Conservation (phyloP, 2,797 vertebrate genomes). For the Phoxinus dragarum region DNA sequence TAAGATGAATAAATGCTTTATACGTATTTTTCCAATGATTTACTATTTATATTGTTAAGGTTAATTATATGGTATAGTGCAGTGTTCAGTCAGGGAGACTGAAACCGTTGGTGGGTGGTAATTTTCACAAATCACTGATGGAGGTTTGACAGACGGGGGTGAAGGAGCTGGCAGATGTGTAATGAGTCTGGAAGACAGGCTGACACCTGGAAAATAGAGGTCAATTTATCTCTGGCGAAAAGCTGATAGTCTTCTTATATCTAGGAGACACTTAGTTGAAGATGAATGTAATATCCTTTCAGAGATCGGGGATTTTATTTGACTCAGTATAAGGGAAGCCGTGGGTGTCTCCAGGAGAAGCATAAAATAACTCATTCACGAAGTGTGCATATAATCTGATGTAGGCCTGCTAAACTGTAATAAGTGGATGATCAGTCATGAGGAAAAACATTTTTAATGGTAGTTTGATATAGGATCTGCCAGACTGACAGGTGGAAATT, state of each 20-base stretch:
- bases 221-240: slow-evolving; percentile 37
- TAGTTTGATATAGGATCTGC: not conserved
- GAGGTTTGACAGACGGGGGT: slow-evolving; percentile 15
- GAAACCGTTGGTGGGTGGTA: not conserved
- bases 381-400: not conserved
- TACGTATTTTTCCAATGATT: not conserved
- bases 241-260: slow-evolving; percentile 24
- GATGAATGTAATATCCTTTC: slow-evolving; percentile 39
- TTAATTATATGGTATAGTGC: not conserved
- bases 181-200: slow-evolving; percentile 22
- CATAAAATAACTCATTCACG: not conserved
- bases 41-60: not conserved
- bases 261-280: slow-evolving; percentile 15
- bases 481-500: not conserved
- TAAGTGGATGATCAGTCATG: not conserved
- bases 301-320: slow-evolving; percentile 22
- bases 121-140: slow-evolving; percentile 9
- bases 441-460: not conserved
- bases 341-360: slow-evolving; percentile 6
- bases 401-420: not conserved
- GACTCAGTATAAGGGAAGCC: slow-evolving; percentile 3
- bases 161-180: slow-evolving; percentile 13
- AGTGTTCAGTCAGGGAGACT: too few relatives aligned
- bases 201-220: slow-evolving; percentile 53
- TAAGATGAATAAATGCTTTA: not conserved